phyloP scores from a whole-genome alignment of 2,797 vertebrate species.

The Loriculus beryllinus region DNA sequence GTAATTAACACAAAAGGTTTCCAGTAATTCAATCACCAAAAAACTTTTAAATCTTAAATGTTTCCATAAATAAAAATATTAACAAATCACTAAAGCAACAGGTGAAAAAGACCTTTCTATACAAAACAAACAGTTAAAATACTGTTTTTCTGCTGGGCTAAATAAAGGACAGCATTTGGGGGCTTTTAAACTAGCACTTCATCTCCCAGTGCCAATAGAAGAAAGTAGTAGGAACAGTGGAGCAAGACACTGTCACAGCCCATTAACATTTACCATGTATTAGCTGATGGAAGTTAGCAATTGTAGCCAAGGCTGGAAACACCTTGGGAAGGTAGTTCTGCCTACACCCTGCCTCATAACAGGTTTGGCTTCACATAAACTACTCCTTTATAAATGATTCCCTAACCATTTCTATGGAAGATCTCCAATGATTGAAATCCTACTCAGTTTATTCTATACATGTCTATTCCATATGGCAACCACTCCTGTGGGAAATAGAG shows the following conservation, averaged over 20 bases:
- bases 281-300: neutral
- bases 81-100: neutral
- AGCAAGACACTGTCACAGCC: neutral
- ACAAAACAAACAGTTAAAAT: neutral
- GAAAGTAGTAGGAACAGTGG: neutral
- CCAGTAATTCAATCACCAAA: neutral
- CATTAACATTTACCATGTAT: neutral
- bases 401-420: neutral
- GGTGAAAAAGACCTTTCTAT: neutral
- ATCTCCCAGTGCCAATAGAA: neutral
- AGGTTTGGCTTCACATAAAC: neutral
- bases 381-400: neutral
- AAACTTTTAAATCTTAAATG: neutral
- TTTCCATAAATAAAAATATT: neutral
- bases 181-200: neutral
- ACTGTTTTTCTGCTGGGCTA: neutral
- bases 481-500: neutral
- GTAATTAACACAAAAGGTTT: neutral
- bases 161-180: neutral
- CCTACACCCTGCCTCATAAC: neutral
- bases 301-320: neutral
- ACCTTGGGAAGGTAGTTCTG: neutral
- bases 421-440: neutral
- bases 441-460: neutral
- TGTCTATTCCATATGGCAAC: neutral